Evolutionary conservation across 2,797 vertebrate species (phyloP), one percentile per base, ranked within the genome.

Genomic region (Lemur catta): DNA sequence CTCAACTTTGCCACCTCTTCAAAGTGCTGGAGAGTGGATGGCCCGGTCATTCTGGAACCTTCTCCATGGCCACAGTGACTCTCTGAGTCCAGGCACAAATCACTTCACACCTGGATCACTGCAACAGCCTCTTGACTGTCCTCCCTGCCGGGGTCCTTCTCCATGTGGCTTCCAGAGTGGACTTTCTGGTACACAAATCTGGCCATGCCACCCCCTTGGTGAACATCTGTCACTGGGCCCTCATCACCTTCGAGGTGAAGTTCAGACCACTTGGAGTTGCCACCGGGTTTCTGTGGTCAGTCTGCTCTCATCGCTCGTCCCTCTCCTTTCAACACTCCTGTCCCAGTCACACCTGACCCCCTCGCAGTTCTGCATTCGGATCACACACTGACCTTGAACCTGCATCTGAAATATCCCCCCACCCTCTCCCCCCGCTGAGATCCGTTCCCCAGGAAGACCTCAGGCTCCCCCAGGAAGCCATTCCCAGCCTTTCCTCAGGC

Each of bases 21-120:
- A 48, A 72, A 72, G 78, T 43, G 72, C 81, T 75, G 28, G 38
- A 57, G 76, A 78, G 38, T 12, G 10, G 3, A 12, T 2, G n/a
- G 35, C 59, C 79, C 50, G 61, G 10, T 74, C 4, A 13, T 90
- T 88, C 92, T 74, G 22, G 81, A 95, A 81, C 22, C 55, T 87
- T 93, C 65, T 84, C 50, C 28, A 9, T 3, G 28, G 71, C 52
- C 55, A 41, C n/a, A 85, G 63, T 11, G 38, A 82, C 33, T 84
- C 52, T 72, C n/a, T 87, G 55, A 33, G 7, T 67, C 28, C 28
- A 63, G 50, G 57, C 41, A 55, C 24, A 43, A 26, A 15, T 92
- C 33, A 43, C 46, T 89, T 46, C 46, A 7, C 11, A 20, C 59
- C 30, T 35, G 74, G 61, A 5, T 48, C 9, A 38, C 28, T 17